Evolutionary conservation across 1,140 invertebrate genomes (phyloP).

Genomic region (Orchesella cincta): DNA sequence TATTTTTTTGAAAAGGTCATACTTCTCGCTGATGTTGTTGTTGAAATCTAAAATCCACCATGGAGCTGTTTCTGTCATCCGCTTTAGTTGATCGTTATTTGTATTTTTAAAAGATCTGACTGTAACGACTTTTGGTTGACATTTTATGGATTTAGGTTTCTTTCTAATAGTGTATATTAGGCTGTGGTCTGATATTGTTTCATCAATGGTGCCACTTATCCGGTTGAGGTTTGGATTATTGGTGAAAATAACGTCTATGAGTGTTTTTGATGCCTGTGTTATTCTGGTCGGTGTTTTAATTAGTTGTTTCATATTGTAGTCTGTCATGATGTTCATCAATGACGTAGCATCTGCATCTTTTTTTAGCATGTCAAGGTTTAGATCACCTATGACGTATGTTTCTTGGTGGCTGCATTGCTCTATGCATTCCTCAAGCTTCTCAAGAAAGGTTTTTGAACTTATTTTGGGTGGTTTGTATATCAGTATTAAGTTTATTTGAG

Average conservation of each 20-base stretch:
- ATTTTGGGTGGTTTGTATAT: background rate
- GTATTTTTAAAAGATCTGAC: background rate
- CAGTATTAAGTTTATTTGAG: background rate
- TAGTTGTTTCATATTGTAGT: background rate
- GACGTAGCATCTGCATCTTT: background rate
- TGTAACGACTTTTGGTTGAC: background rate
- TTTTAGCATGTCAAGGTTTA: background rate
- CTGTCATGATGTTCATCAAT: background rate
- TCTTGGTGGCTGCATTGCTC: background rate
- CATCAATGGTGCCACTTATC: background rate
- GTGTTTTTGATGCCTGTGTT: background rate
- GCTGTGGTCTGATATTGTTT: background rate
- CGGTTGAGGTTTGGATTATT: background rate
- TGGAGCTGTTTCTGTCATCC: constrained; percentile 5
- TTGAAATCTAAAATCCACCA: background rate
- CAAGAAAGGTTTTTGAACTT: background rate
- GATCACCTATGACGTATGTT: background rate
- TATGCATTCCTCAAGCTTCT: background rate
- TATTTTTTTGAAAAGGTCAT: background rate
- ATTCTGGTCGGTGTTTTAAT: background rate
- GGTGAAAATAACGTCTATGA: constrained; percentile 9
- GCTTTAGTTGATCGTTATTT: background rate
- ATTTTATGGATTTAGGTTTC: background rate
- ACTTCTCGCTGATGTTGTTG: background rate
- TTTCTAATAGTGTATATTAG: constrained; percentile 3